A percentile compares a stretch with the other conserved stretches of the same genome.
These are phyloP conservation scores for Zele albiditarsus DNA, from an alignment of 2,888 invertebrate species.

Conservation along the genomic window DNA sequence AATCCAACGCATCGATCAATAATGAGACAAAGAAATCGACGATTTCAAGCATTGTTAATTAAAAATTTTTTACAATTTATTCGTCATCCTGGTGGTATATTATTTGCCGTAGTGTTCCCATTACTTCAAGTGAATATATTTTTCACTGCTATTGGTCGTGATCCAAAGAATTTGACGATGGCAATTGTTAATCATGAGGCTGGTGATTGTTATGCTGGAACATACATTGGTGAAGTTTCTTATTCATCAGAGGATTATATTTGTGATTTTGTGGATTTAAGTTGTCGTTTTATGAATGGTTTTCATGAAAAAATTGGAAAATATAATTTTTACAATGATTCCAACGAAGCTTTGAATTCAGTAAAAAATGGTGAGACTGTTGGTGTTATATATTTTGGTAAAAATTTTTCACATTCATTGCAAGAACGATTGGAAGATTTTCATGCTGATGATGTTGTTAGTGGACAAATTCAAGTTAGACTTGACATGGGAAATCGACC, in stretches of 20 bases:
- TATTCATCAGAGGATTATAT: conserved; percentile 64
- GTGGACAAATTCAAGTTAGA: conserved; percentile 79
- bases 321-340: conserved; percentile 71
- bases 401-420: conserved; percentile 83
- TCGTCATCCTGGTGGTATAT: conserved; percentile 82
- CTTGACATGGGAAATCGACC: conserved; percentile 89
- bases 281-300: conserved; percentile 78
- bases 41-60: conserved; percentile 79
- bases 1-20: not conserved
- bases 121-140: conserved; percentile 86
- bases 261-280: conserved; percentile 76
- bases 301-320: conserved; percentile 76
- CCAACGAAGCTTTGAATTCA: conserved; percentile 75
- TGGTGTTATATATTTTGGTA: conserved; percentile 80
- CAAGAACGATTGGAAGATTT: conserved; percentile 75
- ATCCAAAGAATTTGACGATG: conserved; percentile 81
- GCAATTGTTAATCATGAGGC: conserved; percentile 88
- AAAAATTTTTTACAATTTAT: conserved; percentile 82
- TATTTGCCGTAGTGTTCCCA: conserved; percentile 88
- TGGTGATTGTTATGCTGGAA: conserved; percentile 72
- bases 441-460: conserved; percentile 63
- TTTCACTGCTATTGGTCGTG: conserved; percentile 85
- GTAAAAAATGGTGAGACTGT: conserved; percentile 76
- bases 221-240: conserved; percentile 70
- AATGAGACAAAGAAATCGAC: conserved; percentile 4